Evolutionary conservation across 2,113 vertebrate species (phyloP).

Genomic region (Notothenia rossii): DNA sequence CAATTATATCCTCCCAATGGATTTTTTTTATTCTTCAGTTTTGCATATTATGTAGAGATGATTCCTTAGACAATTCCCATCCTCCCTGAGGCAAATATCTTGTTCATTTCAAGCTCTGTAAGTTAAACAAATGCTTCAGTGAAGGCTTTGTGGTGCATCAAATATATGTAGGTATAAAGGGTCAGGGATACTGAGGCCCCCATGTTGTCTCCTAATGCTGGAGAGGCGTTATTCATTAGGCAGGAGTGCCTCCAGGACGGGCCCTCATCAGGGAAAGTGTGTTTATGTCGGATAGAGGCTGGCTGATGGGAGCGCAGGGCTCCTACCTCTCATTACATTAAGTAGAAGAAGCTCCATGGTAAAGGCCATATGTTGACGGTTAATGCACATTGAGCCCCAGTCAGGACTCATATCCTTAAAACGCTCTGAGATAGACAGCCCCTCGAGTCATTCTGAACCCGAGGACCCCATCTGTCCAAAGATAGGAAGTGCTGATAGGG

Average conservation of each 20-base stretch:
- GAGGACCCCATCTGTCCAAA: conserved; percentile 32
- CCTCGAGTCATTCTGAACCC: conserved; percentile 30
- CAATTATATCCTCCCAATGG: conserved; percentile 55
- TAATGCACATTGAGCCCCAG: conserved; percentile 54
- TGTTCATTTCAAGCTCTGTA: conserved; percentile 31
- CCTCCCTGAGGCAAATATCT: conserved; percentile 10
- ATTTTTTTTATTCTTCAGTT: conserved; percentile 44
- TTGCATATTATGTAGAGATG: conserved; percentile 31
- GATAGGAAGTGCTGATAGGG: conserved; percentile 22
- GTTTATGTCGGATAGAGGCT: conserved; percentile 72
- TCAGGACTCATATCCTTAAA: conserved; percentile 57
- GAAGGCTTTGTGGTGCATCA: conserved; percentile 21
- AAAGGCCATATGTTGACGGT: conserved; percentile 37
- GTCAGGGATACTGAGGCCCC: conserved; percentile 36
- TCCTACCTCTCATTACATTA: conserved; percentile 79
- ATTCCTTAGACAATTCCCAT: conserved; percentile 27
- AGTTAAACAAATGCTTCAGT: conserved; percentile 36
- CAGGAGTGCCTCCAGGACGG: conserved; percentile 69
- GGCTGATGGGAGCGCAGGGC: conserved; percentile 60
- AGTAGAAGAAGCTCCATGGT: conserved; percentile 56
- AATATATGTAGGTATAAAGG: conserved; percentile 21
- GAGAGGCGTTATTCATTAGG: conserved; percentile 76
- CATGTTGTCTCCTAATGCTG: conserved; percentile 65
- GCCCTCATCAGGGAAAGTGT: conserved; percentile 81
- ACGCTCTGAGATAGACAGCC: conserved; percentile 41